Evolutionary conservation across 1,140 invertebrate genomes (phyloP).

Genomic region (Drosophila azteca): DNA sequence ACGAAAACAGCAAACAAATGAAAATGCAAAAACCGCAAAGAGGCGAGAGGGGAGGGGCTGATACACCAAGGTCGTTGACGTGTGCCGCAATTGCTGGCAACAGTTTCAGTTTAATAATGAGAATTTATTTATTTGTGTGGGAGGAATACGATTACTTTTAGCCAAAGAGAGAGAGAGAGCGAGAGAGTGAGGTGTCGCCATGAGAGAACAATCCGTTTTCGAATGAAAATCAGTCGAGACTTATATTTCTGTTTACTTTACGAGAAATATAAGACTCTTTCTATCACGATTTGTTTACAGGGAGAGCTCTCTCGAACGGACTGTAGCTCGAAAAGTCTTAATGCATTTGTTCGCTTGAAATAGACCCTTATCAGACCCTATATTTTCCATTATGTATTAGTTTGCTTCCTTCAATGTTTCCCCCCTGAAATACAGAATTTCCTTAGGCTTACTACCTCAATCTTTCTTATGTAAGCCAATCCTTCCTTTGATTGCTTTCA

Average conservation of each 20-base stretch:
- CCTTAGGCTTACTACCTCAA: slow-evolving; percentile 4
- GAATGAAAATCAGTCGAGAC: slow-evolving; percentile 5
- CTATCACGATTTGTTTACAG: no score
- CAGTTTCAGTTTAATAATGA: slow-evolving; percentile 2
- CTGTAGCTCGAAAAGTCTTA: no score
- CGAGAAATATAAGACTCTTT: no score
- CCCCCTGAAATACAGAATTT: not conserved
- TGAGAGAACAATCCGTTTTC: slow-evolving; percentile 1
- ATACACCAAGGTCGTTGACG: slow-evolving; percentile 45
- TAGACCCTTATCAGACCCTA: no score
- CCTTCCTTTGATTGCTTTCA: slow-evolving; percentile 1
- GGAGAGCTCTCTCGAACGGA: no score
- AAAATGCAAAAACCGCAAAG: slow-evolving; percentile 40
- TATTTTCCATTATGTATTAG: no score
- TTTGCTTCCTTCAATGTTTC: not conserved
- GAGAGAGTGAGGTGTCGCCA: slow-evolving; percentile 4
- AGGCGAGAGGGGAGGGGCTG: not conserved
- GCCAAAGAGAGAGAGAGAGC: not conserved
- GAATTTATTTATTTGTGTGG: slow-evolving; percentile 14
- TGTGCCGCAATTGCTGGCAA: slow-evolving; percentile 17
- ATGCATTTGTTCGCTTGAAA: not conserved
- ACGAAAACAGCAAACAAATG: slow-evolving; percentile 50
- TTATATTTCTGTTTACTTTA: no score
- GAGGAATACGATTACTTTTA: not conserved
- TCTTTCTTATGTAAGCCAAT: slow-evolving; percentile 1